These are phyloP conservation scores for Sebastes umbrosus DNA, from an alignment of 2,797 vertebrate species.

Conservation along the genomic window DNA sequence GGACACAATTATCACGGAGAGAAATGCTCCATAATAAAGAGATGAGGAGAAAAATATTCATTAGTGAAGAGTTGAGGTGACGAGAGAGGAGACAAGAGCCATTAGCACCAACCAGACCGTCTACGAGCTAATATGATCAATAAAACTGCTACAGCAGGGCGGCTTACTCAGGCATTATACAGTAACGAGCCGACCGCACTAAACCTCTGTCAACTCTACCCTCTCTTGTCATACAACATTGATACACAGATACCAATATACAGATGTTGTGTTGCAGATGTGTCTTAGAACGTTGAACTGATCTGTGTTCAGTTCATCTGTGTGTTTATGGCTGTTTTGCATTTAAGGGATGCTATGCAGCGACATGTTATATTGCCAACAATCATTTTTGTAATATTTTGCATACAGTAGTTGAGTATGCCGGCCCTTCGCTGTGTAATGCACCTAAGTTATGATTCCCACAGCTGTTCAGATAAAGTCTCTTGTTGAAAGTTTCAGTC, in stretches of 20 bases:
- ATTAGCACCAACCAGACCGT: slow-evolving; percentile 2
- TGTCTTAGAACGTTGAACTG: neutral
- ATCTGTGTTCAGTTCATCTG: neutral
- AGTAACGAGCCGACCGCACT: neutral
- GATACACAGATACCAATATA: neutral
- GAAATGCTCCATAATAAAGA: neutral
- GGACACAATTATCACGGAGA: neutral
- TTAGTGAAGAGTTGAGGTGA: neutral
- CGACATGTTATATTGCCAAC: fast-evolving
- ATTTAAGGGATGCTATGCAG: neutral
- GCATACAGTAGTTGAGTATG: too few species aligned
- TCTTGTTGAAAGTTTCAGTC: neutral
- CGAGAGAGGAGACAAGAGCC: neutral
- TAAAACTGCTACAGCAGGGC: slow-evolving; percentile 15
- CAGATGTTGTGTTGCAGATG: neutral
- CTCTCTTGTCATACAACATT: neutral
- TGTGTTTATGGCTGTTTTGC: neutral
- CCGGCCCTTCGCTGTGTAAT: neutral
- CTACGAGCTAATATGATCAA: slow-evolving; percentile 18
- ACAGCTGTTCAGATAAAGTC: neutral
- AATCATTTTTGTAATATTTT: neutral
- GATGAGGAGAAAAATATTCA: neutral
- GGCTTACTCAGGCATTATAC: neutral
- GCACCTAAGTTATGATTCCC: neutral
- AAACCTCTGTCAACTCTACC: neutral